Conservation (phyloP, 2,113 vertebrate genomes). For the Ailurus styani region DNA sequence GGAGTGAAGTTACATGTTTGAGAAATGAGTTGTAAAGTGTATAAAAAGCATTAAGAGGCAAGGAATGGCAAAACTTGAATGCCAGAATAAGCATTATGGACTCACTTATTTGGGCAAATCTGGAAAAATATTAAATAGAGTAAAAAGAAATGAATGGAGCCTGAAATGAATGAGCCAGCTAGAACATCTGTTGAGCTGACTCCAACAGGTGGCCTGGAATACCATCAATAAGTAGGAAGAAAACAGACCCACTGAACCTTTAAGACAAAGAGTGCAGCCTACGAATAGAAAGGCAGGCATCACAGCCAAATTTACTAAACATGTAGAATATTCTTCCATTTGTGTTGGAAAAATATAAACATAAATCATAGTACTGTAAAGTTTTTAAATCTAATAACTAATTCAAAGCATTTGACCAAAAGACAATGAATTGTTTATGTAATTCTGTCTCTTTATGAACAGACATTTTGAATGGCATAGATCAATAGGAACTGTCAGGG, state of each 20-base stretch:
- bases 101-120: not conserved
- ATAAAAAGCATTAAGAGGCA: not conserved
- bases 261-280: not conserved
- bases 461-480: not conserved
- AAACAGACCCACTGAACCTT: not conserved
- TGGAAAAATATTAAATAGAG: not conserved
- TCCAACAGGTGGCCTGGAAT: not conserved
- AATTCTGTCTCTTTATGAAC: not conserved
- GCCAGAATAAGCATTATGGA: not conserved
- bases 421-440: not conserved
- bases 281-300: not conserved
- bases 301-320: not conserved
- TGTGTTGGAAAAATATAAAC: not conserved
- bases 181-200: not conserved
- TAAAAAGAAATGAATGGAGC: not conserved
- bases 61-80: not conserved
- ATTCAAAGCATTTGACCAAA: not conserved
- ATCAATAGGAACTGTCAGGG: not conserved
- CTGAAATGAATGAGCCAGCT: not conserved
- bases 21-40: not conserved
- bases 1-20: not conserved
- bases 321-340: not conserved
- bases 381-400: not conserved
- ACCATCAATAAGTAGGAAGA: not conserved
- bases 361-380: not conserved